Percentiles rank a stretch among this genome's conserved stretches.
Conservation (phyloP, 2,797 vertebrate genomes). For the Erithacus rubecula region DNA sequence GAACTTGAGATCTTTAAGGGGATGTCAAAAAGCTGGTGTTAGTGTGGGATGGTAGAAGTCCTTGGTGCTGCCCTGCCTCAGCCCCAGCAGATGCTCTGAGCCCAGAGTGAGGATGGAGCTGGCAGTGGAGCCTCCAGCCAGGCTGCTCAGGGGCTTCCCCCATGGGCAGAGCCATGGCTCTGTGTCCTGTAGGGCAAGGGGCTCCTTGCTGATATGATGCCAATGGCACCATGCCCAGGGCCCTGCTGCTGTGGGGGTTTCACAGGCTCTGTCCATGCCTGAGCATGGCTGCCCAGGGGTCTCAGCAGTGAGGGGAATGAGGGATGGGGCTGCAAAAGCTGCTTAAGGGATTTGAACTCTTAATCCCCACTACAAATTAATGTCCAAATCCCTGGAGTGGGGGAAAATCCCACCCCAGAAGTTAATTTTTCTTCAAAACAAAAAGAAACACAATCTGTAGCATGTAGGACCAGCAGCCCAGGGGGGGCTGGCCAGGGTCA, state of each 20-base stretch:
- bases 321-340: conserved; percentile 32
- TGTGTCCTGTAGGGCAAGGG: too few relatives aligned
- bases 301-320: background rate
- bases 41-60: background rate
- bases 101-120: fast-evolving
- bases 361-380: conserved; percentile 62
- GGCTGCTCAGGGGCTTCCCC: background rate
- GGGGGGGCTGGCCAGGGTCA: background rate
- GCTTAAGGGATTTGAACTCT: conserved; percentile 61
- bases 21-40: background rate
- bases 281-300: fast-evolving
- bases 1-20: background rate
- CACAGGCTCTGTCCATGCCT: fast-evolving
- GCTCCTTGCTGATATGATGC: background rate
- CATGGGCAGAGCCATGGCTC: fast-evolving
- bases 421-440: conserved; percentile 25
- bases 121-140: fast-evolving
- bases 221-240: background rate
- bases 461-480: fast-evolving
- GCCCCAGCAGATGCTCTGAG: background rate
- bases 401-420: conserved; percentile 48
- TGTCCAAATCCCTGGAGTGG: conserved; percentile 40
- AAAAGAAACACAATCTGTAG: background rate
- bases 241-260: background rate
- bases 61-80: background rate